Base-by-base conservation (phyloP, 2,888 invertebrate species). In the Heteropelma amictum region DNA sequence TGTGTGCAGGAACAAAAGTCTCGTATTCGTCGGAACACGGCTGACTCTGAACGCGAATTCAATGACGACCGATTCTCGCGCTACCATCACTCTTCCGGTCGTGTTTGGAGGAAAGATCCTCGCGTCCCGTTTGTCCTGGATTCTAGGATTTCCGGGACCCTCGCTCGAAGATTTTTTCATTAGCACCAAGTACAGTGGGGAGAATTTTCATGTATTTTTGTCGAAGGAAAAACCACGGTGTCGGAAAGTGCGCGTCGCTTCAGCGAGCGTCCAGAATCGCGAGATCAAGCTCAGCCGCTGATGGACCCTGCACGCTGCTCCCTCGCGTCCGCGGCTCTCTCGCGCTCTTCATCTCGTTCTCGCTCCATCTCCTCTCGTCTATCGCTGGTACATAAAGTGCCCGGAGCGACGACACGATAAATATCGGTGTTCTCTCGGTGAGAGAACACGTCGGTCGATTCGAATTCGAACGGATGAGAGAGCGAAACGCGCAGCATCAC, bases 401-500 rank as follows among this genome's bases (percentile, higher is more conserved):
- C 71, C 56, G 51, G 72, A 76, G 77, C 77, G 71, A 76, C 69
- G 79, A 77, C 68, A 72, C 76, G 77, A 79, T 79, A 77, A 77
- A 77, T 77, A 79, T 77, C 75, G 45, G 64, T 58, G 63, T 23
- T 49, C 40, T 19, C 47, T 60, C 23, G 60, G 23, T 38, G 40
- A 53, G 45, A 47, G 69, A 54, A 70, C 65, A 74, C 56, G 71
- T 67, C 38, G 54, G 49, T 38, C 63, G 17, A 35, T 54, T 58
- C 26, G 58, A 53, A 12, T 17, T n/a, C 14, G 33, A 64, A 56
- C 70, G 74, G 53, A 78, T 47, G 61, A 56, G 49, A 56, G 53
- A 54, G 61, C 60, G 35, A 61, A 58, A 69, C 33, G 21, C 51
- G 14, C 38, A 64, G 63, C 71, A 72, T 72, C 75, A 71, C 75